These are phyloP conservation scores for Cavia porcellus DNA, from an alignment of 2,113 vertebrate genomes.

Conservation along the genomic window DNA sequence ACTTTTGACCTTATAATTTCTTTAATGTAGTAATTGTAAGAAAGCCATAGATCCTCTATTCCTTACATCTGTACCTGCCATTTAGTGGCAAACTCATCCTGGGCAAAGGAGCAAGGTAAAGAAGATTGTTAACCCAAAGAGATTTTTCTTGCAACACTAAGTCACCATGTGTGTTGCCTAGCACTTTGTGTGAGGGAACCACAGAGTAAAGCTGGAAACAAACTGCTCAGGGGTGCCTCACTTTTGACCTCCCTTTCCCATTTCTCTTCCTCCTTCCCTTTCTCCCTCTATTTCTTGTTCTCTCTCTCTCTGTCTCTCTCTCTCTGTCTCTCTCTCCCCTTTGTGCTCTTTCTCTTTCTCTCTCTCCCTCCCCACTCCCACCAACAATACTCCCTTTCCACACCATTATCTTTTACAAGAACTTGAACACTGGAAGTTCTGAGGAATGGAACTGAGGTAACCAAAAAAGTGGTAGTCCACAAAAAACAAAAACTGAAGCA, in stretches of 20 bases:
- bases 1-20: slow-evolving; percentile 44
- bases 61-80: not conserved
- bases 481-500: slow-evolving; percentile 48
- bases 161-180: slow-evolving; percentile 78
- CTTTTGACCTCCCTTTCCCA: not conserved
- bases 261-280: no score
- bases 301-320: not conserved
- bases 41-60: not conserved
- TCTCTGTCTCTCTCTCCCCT: no score
- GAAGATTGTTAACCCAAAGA: slow-evolving; percentile 48
- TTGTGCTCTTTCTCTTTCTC: no score
- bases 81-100: slow-evolving; percentile 17
- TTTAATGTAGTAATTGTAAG: slow-evolving; percentile 61
- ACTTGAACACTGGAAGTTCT: not conserved
- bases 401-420: slow-evolving; percentile 17
- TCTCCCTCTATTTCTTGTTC: no score
- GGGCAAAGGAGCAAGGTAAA: slow-evolving; percentile 57
- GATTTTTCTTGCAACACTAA: slow-evolving; percentile 73
- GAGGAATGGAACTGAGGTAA: slow-evolving; percentile 51
- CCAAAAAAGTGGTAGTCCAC: slow-evolving; percentile 24
- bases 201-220: slow-evolving; percentile 53
- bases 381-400: not conserved
- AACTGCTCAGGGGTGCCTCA: not conserved
- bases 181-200: slow-evolving; percentile 43
- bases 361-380: no score